These are phyloP conservation scores for Ethmia dodecea DNA, from an alignment of 2,888 invertebrate species.

Conservation along the genomic window DNA sequence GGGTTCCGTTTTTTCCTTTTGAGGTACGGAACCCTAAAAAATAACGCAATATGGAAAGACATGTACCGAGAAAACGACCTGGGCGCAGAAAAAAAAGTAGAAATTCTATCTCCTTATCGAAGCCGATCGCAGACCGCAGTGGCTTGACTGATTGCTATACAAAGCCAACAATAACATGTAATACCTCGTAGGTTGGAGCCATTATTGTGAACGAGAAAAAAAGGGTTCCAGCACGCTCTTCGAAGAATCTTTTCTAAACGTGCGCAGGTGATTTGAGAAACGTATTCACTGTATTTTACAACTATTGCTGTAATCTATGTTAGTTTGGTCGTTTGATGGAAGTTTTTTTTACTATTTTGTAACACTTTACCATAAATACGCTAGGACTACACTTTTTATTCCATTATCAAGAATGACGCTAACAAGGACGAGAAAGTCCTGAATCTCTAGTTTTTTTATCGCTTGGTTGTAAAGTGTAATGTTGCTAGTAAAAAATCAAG, in stretches of 20 bases:
- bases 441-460: constrained; percentile 7
- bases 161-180: constrained; percentile 30
- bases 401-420: background rate
- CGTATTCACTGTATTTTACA: no score
- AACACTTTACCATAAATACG: background rate
- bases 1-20: no score
- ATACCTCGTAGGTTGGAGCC: constrained; percentile 21
- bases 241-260: constrained; percentile 13
- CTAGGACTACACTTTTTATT: background rate
- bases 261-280: no score
- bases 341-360: no score
- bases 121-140: constrained; percentile 22
- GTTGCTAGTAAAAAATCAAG: no score
- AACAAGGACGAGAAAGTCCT: constrained; percentile 7
- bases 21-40: no score
- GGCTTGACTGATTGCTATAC: constrained; percentile 30
- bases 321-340: no score
- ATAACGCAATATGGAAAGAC: no score
- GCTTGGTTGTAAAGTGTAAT: constrained; percentile 4
- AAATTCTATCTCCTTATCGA: constrained; percentile 20
- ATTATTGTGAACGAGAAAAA: constrained; percentile 23
- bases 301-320: no score
- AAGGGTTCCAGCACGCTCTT: constrained; percentile 21
- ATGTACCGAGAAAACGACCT: constrained; percentile 17
- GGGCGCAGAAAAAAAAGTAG: constrained; percentile 4